A percentile compares a stretch with the other conserved stretches of the same genome.
Conservation (phyloP, 1,140 invertebrate species). For the Ostrea denselamellosa region DNA sequence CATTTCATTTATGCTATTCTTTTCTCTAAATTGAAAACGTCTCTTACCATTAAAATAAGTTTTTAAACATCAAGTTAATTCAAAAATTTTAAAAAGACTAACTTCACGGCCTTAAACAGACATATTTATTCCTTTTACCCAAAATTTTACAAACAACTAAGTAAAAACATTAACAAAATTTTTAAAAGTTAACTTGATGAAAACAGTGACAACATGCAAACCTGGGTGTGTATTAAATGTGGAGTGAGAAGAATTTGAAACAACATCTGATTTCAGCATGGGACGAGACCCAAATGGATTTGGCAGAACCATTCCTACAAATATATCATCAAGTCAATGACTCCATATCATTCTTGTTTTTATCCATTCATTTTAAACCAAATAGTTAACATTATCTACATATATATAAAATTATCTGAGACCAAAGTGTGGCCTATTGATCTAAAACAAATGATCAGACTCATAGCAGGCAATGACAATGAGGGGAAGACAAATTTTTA, state of each 20-base stretch:
- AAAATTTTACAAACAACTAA: not conserved
- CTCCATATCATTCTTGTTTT: not conserved
- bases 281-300: conserved; percentile 65
- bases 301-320: conserved; percentile 40
- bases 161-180: not conserved
- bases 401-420: no score
- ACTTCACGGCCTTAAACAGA: not conserved
- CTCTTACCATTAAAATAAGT: no score
- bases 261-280: conserved; percentile 63
- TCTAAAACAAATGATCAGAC: no score
- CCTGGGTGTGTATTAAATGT: conserved; percentile 37
- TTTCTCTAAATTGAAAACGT: no score
- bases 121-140: not conserved
- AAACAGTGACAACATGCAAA: conserved; percentile 41
- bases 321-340: not conserved
- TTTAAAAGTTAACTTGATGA: not conserved
- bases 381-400: no score
- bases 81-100: no score
- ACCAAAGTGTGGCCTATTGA: no score
- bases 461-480: no score
- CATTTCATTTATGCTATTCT: no score
- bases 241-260: conserved; percentile 41
- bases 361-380: not conserved
- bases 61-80: no score
- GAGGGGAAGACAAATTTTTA: no score